Percentiles rank a stretch among this genome's conserved stretches.
Conservation (phyloP, 2,113 vertebrate species). For the Bungarus multicinctus region DNA sequence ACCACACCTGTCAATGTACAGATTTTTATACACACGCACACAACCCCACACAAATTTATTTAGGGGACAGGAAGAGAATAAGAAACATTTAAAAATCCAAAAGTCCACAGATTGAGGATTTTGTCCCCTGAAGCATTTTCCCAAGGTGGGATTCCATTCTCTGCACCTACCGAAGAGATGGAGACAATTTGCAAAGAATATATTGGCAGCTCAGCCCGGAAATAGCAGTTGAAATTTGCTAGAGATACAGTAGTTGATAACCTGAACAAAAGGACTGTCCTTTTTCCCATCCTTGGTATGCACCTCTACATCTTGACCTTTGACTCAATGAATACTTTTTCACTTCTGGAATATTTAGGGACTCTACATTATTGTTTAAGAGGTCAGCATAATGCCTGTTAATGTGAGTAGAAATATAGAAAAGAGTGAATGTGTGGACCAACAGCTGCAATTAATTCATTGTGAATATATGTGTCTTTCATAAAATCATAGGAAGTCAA, state of each 20-base stretch:
- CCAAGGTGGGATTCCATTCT: not conserved
- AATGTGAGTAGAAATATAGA: not conserved
- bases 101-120: not conserved
- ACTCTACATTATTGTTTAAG: not conserved
- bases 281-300: not conserved
- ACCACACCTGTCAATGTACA: not conserved
- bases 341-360: not conserved
- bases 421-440: not conserved
- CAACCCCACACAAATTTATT: no score
- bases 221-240: not conserved
- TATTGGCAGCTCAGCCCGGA: not conserved
- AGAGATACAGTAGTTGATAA: not conserved
- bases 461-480: not conserved
- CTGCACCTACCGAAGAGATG: not conserved
- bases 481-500: not conserved
- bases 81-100: not conserved
- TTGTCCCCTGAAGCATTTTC: not conserved
- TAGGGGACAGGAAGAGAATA: not conserved
- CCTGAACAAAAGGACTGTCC: not conserved
- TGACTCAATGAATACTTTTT: not conserved
- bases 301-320: not conserved
- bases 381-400: not conserved
- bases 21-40: not conserved
- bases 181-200: not conserved
- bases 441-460: not conserved